These are phyloP conservation scores for Acanthisitta chloris DNA, from an alignment of 2,113 vertebrate genomes.

Conservation along the genomic window DNA sequence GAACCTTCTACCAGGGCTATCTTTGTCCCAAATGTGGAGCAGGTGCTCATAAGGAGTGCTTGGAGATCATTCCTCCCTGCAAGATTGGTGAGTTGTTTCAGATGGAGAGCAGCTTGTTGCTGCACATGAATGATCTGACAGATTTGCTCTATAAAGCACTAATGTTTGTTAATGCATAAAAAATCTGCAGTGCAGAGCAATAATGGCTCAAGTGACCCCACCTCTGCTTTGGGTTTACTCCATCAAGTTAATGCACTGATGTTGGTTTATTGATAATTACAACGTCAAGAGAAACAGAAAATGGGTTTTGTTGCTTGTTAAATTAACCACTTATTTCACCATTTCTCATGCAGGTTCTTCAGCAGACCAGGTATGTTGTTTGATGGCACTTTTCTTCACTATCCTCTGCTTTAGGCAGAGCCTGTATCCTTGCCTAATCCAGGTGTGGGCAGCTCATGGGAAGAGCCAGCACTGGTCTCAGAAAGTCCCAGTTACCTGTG, in stretches of 20 bases:
- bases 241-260: background rate
- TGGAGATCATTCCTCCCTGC: conserved; percentile 94
- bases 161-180: background rate
- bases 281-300: background rate
- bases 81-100: conserved; percentile 86
- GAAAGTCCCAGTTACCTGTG: background rate
- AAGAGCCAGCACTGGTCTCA: background rate
- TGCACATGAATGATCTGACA: background rate
- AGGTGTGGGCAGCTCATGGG: background rate
- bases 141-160: accelerated
- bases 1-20: conserved; percentile 98
- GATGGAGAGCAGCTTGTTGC: background rate
- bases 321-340: background rate
- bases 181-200: accelerated
- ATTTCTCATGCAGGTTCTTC: conserved; percentile 67
- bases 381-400: background rate
- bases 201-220: background rate
- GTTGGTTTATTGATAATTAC: background rate
- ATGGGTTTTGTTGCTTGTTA: background rate
- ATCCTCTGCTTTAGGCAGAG: background rate
- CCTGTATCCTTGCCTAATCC: accelerated
- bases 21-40: conserved; percentile 90
- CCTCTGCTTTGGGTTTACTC: background rate
- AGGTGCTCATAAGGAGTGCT: conserved; percentile 95
- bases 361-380: conserved; percentile 67